A percentile compares a stretch with the other conserved stretches of the same genome.
These are phyloP conservation scores for Lerista edwardsae DNA, from an alignment of 2,797 vertebrate species.

Conservation along the genomic window DNA sequence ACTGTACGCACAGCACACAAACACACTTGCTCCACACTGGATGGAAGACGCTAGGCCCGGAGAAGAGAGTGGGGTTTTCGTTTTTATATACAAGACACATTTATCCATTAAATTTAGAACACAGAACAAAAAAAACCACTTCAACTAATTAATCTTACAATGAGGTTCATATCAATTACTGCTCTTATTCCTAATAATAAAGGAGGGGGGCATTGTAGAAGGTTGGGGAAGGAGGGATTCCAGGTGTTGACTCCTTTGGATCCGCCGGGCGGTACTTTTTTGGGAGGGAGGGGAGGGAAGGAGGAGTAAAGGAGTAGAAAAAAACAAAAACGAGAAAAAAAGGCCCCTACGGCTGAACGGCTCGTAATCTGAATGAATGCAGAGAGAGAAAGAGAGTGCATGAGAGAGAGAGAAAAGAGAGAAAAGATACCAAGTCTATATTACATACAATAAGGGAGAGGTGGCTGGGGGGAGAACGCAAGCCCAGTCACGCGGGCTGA, in stretches of 20 bases:
- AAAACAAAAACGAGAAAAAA: constrained; percentile 71
- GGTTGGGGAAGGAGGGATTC: constrained; percentile 69
- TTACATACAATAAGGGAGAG: constrained; percentile 84
- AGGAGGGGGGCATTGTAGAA: constrained; percentile 60
- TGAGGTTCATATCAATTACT: constrained; percentile 82
- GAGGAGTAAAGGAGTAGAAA: constrained; percentile 39
- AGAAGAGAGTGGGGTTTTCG: constrained; percentile 79
- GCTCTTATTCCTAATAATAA: constrained; percentile 80
- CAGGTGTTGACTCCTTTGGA: constrained; percentile 76
- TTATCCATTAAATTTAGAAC: constrained; percentile 96
- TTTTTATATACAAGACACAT: constrained; percentile 99
- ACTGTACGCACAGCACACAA: no score
- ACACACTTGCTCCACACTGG: background rate
- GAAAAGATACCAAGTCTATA: constrained; percentile 88
- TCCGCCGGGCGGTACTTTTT: constrained; percentile 59
- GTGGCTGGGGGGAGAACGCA: constrained; percentile 59
- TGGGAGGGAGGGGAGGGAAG: constrained; percentile 52
- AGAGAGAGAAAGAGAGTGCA: constrained; percentile 53
- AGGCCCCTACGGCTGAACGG: constrained; percentile 76
- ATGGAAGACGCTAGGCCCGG: background rate
- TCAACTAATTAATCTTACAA: constrained; percentile 89
- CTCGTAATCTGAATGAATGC: constrained; percentile 78
- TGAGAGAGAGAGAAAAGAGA: constrained; percentile 9
- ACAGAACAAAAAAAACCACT: constrained; percentile 92
- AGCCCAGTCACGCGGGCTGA: constrained; percentile 62